Evolutionary conservation across 2,888 invertebrate species (phyloP), one percentile per base, ranked within the genome.

Genomic region (Ornithoptera alexandrae): DNA sequence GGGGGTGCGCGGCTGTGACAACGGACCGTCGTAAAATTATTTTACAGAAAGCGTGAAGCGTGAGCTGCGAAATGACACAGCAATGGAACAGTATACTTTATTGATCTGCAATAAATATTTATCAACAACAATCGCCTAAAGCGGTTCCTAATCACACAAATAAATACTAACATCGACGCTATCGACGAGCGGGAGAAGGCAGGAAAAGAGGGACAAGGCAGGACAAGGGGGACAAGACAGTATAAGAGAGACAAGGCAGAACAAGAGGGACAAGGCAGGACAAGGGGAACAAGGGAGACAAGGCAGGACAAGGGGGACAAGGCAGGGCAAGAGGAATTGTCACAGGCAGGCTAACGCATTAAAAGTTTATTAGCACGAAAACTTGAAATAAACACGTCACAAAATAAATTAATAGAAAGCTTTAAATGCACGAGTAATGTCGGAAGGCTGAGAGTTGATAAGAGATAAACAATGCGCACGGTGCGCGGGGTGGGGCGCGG

Each of bases 361-460:
- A 69, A 63, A 63, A 63, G 62, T 56, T 24, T n/a, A 42, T 60
- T 59, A 42, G 62, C 42, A 42, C 59, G 58, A 66, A 46, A 62
- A 70, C 59, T 63, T 7, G n/a, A 24, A 63, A 63, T 62, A 39
- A 50, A 22, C 24, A 67, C 22, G 18, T 66, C 46, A 46, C 60
- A 39, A 70, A 66, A 62, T 69, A 72, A 66, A 57, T 61, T 65
- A 68, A 74, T 64, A 72, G 68, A 72, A 62, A 75, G 15, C 66
- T 74, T 71, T 81, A 79, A 79, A 81, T 81, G 81, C 80, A 79
- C 71, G 71, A 69, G 68, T 71, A 71, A 70, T 74, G 73, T 75
- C 74, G 70, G 70, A 77, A 76, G 79, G 77, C 63, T 76, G 78
- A 76, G 68, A 70, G 68, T 72, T 73, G 71, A 71, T 76, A 74